Conservation (phyloP, 2,888 invertebrate species). For the Agrotis puta region DNA sequence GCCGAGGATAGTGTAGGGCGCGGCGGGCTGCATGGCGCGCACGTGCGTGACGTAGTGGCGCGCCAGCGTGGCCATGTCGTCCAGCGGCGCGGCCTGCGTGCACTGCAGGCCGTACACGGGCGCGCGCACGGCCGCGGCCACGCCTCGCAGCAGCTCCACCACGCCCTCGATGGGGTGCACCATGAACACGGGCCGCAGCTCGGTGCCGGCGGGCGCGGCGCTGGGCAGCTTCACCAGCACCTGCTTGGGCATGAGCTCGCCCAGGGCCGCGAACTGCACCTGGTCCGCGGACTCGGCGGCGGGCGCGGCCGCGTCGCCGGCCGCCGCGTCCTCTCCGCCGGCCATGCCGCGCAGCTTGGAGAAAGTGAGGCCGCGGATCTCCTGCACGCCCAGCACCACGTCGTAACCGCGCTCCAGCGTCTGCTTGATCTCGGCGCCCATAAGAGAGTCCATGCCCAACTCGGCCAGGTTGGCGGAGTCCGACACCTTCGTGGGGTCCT, state of each 20-base stretch:
- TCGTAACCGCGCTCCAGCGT: conserved; percentile 98
- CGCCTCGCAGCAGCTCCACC: conserved; percentile 92
- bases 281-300: conserved; percentile 75
- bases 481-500: conserved; percentile 95
- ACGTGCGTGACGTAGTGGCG: conserved; percentile 94
- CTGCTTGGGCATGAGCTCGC: conserved; percentile 94
- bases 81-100: conserved; percentile 94
- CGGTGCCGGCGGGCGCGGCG: conserved; percentile 82
- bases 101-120: conserved; percentile 98
- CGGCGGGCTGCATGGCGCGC: conserved; percentile 93
- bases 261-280: conserved; percentile 69
- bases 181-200: conserved; percentile 92
- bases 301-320: conserved; percentile 46
- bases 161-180: conserved; percentile 98
- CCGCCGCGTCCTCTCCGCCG: conserved; percentile 72
- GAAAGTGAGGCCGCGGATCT: conserved; percentile 96
- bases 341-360: conserved; percentile 93
- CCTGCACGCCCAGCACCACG: conserved; percentile 96
- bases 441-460: conserved; percentile 99
- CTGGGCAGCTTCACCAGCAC: conserved; percentile 93
- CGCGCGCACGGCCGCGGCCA: conserved; percentile 94
- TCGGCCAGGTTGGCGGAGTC: conserved; percentile 96
- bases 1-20: conserved; percentile 97
- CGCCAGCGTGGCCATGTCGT: conserved; percentile 94
- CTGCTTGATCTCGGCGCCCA: conserved; percentile 99